These are phyloP conservation scores for Pungitius pungitius DNA, from an alignment of 2,113 vertebrate genomes.

Conservation along the genomic window DNA sequence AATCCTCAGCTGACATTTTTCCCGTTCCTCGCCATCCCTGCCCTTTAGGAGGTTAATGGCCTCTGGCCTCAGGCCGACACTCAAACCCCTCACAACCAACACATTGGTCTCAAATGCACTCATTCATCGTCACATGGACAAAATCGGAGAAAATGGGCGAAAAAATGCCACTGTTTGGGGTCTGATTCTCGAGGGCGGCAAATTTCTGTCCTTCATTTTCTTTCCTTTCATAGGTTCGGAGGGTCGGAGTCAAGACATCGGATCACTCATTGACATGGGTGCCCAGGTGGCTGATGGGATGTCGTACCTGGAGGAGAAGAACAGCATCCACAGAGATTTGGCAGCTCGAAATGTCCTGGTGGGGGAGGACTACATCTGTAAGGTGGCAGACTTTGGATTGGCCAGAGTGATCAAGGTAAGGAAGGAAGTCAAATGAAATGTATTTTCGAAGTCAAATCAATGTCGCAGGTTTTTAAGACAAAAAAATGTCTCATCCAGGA, in stretches of 20 bases:
- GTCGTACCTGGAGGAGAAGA: conserved; percentile 84
- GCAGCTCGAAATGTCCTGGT: conserved; percentile 88
- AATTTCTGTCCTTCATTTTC: not conserved
- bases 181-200: not conserved
- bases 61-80: not conserved
- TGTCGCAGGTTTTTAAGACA: not conserved
- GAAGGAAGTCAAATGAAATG: not conserved
- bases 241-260: conserved; percentile 50
- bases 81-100: not conserved
- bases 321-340: conserved; percentile 86
- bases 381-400: conserved; percentile 89
- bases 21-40: not conserved
- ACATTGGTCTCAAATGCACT: not conserved
- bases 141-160: not conserved
- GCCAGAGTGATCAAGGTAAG: conserved; percentile 85
- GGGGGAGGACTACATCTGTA: conserved; percentile 84
- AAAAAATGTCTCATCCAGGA: conserved; percentile 71
- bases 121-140: not conserved
- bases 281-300: conserved; percentile 87
- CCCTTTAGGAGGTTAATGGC: not conserved
- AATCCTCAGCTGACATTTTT: not conserved
- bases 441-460: not conserved
- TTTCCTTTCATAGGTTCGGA: conserved; percentile 70
- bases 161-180: not conserved
- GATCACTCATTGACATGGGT: conserved; percentile 77